Evolutionary conservation across 2,888 invertebrate genomes (phyloP), one percentile per base, ranked within the genome.

Genomic region (Ethmia dodecea): DNA sequence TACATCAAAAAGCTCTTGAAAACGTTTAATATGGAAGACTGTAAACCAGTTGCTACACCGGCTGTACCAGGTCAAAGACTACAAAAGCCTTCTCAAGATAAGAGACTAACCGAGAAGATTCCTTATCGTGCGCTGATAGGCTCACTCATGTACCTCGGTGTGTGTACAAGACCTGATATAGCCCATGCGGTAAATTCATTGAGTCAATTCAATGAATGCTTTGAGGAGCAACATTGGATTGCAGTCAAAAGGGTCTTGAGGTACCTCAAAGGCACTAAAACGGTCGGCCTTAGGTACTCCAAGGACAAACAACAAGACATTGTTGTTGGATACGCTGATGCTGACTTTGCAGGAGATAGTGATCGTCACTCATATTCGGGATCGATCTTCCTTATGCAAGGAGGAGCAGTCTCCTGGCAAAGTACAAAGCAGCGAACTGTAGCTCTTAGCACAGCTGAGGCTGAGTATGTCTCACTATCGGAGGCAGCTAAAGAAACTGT

Each of bases 101-200:
- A n/a, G n/a, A n/a, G 15, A 24, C 13, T 27, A 27, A 5, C 18
- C 18, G 5, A n/a, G n/a, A 8, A 18, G 5, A 18, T 18, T 18
- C 18, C 18, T 5, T 18, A 18, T 18, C 18, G 8, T 5, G 8
- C 5, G 5, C 5, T 8, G n/a, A n/a, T n/a, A n/a, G n/a, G n/a
- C n/a, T n/a, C n/a, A n/a, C n/a, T n/a, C n/a, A n/a, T n/a, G 29
- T 29, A 29, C 10, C 15, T 29, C 5, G 6, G 15, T 15, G 29
- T 29, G 5, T 29, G 15, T n/a, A 15, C 31, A 2, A 4, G 22
- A 13, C 31, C 31, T 6, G 31, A 31, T 13, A 31, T n/a, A n/a
- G n/a, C n/a, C n/a, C n/a, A n/a, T 31, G 5, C 24, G 3, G 31
- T 31, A 3, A 31, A 10, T 13, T 2, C 2, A 1, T 13, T 31